Evolutionary conservation across 1,140 invertebrate species (phyloP).

Genomic region (Yoshiicerus persimilis): DNA sequence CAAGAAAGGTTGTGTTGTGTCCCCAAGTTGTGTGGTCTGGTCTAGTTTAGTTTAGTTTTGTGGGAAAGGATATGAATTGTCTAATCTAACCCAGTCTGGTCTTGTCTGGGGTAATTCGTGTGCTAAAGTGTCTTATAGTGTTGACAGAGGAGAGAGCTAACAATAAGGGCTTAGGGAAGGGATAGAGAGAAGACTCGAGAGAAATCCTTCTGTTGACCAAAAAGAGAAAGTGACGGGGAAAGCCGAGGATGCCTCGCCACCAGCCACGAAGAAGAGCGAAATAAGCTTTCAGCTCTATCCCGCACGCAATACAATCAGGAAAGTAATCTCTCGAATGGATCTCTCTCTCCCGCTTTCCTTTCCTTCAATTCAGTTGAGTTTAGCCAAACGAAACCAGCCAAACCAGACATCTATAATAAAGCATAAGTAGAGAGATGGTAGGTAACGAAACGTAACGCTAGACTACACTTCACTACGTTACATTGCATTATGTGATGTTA

Average conservation of each 20-base stretch:
- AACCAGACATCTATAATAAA: not conserved
- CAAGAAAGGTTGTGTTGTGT: not conserved
- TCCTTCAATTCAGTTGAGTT: not conserved
- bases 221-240: slow-evolving; percentile 15
- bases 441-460: not conserved
- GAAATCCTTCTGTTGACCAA: slow-evolving; percentile 16
- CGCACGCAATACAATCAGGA: slow-evolving; percentile 26
- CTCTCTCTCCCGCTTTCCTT: not conserved
- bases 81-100: not conserved
- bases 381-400: not conserved
- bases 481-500: not conserved
- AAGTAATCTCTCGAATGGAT: slow-evolving; percentile 26
- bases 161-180: not conserved
- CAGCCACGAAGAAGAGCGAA: not conserved
- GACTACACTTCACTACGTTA: not conserved
- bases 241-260: not conserved
- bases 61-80: not conserved
- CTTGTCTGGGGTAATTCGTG: not conserved
- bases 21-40: not conserved
- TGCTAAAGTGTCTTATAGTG: not conserved
- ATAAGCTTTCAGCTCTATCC: slow-evolving; percentile 15
- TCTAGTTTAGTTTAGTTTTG: not conserved
- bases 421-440: not conserved
- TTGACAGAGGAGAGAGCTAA: slow-evolving; percentile 3
- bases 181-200: not conserved